Conservation (phyloP, 2,113 vertebrate species). For the Turdus rufiventris region DNA sequence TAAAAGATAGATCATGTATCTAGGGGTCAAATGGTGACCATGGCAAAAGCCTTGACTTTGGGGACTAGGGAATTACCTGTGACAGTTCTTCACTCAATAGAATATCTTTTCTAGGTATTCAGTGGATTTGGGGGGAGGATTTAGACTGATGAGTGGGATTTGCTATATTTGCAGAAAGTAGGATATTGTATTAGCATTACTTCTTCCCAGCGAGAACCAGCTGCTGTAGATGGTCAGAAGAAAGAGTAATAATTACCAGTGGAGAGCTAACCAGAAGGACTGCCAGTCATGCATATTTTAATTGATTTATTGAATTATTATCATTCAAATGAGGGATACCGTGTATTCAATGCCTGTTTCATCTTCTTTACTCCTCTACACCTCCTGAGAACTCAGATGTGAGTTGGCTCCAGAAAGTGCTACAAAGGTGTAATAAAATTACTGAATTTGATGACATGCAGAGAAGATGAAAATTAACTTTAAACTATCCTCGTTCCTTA, state of each 20-base stretch:
- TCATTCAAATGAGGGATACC: not conserved
- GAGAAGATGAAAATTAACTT: not conserved
- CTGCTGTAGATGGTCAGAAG: not conserved
- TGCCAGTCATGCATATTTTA: not conserved
- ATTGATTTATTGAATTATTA: not conserved
- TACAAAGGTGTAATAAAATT: not conserved
- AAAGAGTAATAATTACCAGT: not conserved
- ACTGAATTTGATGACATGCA: rapidly evolving
- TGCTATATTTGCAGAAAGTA: not conserved
- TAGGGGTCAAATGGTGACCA: not conserved
- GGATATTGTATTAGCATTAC: not conserved
- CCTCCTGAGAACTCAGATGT: not conserved
- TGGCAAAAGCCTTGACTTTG: not conserved
- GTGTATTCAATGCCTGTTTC: not conserved
- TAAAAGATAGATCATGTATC: not conserved
- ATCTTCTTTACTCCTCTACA: not conserved
- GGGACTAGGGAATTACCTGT: not conserved
- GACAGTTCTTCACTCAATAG: not conserved
- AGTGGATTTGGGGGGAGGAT: not conserved
- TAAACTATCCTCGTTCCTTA: not conserved
- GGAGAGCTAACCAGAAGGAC: not conserved
- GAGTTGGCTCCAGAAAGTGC: not conserved
- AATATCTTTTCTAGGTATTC: not conserved
- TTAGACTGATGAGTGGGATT: not conserved
- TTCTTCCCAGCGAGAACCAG: not conserved